These are phyloP conservation scores for Peromyscus nudipes DNA, from an alignment of 2,797 vertebrate species.

Conservation along the genomic window DNA sequence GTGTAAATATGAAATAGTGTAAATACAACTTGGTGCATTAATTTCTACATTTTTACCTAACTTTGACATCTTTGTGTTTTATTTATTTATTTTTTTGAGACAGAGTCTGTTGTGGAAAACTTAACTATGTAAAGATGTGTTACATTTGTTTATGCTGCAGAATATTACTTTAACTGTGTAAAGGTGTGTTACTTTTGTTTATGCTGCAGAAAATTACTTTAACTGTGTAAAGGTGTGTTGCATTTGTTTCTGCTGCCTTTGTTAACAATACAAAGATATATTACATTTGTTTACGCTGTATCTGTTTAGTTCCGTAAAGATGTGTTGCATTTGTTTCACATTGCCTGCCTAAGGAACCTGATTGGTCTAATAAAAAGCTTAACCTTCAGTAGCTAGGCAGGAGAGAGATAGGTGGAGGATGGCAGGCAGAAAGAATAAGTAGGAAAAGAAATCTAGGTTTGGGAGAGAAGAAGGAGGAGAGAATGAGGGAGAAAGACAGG, in stretches of 20 bases:
- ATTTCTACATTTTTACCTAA: constrained; percentile 30
- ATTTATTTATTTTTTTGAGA: background rate
- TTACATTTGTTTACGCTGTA: background rate
- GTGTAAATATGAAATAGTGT: background rate
- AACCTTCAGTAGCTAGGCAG: background rate
- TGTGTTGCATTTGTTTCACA: background rate
- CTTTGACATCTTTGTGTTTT: background rate
- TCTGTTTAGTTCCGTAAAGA: background rate
- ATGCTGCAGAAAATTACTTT: background rate
- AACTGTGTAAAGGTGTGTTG: background rate
- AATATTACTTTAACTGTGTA: background rate
- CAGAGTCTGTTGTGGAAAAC: background rate
- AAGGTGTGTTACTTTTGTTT: background rate
- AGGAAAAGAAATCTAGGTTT: background rate
- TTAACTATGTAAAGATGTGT: background rate
- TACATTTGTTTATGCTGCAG: background rate
- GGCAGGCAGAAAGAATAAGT: background rate
- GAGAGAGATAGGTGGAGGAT: background rate
- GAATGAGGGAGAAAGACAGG: background rate
- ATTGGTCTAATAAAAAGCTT: background rate
- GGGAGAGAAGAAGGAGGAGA: background rate
- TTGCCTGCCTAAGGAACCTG: background rate
- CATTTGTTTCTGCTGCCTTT: background rate
- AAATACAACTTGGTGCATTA: background rate
- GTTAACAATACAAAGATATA: background rate